Evolutionary conservation across 2,888 invertebrate genomes (phyloP), one percentile per base, ranked within the genome.

Genomic region (Lepetodrilus schrolli): DNA sequence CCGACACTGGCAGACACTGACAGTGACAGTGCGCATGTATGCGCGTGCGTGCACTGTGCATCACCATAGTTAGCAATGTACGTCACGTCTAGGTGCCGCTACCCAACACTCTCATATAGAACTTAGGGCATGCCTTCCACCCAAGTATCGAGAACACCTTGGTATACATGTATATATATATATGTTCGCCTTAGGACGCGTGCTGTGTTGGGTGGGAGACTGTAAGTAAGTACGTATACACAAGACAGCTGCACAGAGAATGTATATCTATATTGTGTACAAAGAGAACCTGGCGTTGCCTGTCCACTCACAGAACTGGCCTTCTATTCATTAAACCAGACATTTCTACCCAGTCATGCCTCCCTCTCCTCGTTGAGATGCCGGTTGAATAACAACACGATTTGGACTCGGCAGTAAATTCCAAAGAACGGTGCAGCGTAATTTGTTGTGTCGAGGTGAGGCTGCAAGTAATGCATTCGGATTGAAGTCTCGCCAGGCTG

Each of bases 51-150:
- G 43, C 43, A 13, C n/a, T 17, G n/a, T 43, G 43, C 4, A 43
- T 17, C n/a, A 17, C 10, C 43, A 43, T 43, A n/a, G n/a, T n/a
- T n/a, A 21, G 21, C 48, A 48, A 21, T 48, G 17, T 48, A 17
- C 48, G 48, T 48, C 48, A 48, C 48, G 21, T 58, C 58, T 8
- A 17, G 23, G 26, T 30, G 30, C n/a, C 30, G 23, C 58, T 7
- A 58, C 58, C 58, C 58, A 58, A 30, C 58, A 58, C 58, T 58
- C 34, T 17, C 26, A 26, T 34, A 30, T 58, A 43, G 30, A 58
- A 5, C 34, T 58, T 58, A 58, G 58, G 58, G 58, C 30, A 58
- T 58, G 58, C 58, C 58, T 58, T 58, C 58, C 58, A 58, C 58
- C 58, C 58, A 23, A 58, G 58, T 30, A 58, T 34, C 58, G 43